phyloP scores from a whole-genome alignment of 2,888 invertebrate genomes.

The Pogonocherus hispidulus region DNA sequence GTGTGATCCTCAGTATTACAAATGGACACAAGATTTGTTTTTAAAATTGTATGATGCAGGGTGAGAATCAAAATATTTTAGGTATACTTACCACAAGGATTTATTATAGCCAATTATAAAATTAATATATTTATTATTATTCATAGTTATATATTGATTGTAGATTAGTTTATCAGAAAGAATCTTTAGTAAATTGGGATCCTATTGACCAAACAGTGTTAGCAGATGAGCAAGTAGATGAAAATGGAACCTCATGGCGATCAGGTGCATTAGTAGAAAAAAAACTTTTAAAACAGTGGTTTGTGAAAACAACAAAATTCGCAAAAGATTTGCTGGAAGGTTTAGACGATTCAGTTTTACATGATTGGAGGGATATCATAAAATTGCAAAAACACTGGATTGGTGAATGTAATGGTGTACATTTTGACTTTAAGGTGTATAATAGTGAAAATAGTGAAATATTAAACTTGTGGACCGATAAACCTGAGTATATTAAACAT shows the following conservation, averaged over 20 bases:
- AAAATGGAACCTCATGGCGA: constrained; percentile 92
- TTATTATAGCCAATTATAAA: too few species aligned
- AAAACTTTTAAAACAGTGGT: constrained; percentile 93
- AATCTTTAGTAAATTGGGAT: constrained; percentile 98
- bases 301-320: constrained; percentile 88
- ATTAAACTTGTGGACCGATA: constrained; percentile 80
- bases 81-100: not conserved
- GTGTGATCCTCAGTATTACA: constrained; percentile 89
- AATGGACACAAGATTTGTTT: constrained; percentile 97
- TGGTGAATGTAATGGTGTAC: constrained; percentile 85
- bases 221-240: constrained; percentile 98
- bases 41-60: constrained; percentile 87
- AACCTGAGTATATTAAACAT: constrained; percentile 80
- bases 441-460: constrained; percentile 53
- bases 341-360: constrained; percentile 76
- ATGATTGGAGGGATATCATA: constrained; percentile 87
- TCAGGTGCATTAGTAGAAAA: constrained; percentile 96
- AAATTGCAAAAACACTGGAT: constrained; percentile 92
- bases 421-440: constrained; percentile 74
- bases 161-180: constrained; percentile 84
- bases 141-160: too few species aligned
- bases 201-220: constrained; percentile 97
- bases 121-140: too few species aligned
- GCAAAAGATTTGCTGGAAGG: constrained; percentile 82
- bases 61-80: constrained; percentile 23